Conservation (phyloP, 2,797 vertebrate species). For the Gadopsis marmoratus region DNA sequence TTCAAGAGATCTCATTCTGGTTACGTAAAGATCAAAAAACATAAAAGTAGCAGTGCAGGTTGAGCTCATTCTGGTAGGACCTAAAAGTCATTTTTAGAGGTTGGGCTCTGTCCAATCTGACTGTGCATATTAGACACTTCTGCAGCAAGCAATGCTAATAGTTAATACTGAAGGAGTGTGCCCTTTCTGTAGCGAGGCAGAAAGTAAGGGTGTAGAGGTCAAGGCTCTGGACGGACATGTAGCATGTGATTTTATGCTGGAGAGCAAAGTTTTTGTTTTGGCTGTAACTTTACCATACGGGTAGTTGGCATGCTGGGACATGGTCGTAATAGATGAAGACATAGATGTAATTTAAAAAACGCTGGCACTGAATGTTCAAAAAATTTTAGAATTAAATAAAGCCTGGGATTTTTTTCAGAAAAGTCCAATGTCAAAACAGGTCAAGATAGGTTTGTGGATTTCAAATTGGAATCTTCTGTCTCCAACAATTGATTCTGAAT, state of each 20-base stretch:
- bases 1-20: slow-evolving; percentile 20
- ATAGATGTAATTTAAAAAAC: too few species aligned
- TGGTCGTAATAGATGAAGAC: background rate
- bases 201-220: background rate
- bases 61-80: slow-evolving; percentile 7
- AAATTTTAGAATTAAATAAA: background rate
- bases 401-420: background rate
- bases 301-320: background rate
- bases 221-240: background rate
- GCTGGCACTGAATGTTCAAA: background rate
- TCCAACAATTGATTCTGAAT: background rate
- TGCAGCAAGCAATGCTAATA: background rate
- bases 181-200: background rate
- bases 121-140: background rate
- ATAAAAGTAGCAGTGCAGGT: background rate
- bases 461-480: background rate
- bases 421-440: background rate
- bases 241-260: background rate
- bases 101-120: background rate
- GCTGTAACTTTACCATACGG: too few species aligned
- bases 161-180: background rate
- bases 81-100: background rate
- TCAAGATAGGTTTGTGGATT: background rate
- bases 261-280: background rate
- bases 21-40: background rate